phyloP scores from a whole-genome alignment of 2,888 invertebrate species.

The Leptothorax acervorum region DNA sequence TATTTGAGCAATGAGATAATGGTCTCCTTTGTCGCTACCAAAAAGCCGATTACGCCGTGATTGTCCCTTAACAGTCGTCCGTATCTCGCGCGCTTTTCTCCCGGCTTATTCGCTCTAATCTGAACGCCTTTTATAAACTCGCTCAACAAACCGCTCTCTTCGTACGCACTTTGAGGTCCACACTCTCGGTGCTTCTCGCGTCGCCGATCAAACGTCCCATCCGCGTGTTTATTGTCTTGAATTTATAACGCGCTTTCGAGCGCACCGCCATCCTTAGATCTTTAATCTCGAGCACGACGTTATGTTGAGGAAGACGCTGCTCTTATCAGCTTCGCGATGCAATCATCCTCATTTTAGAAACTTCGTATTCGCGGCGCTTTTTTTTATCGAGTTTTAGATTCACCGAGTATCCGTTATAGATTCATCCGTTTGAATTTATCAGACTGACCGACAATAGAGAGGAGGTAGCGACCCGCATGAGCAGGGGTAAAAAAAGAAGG shows the following conservation, averaged over 20 bases:
- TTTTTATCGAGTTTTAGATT: neutral
- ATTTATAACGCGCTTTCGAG: constrained; percentile 24
- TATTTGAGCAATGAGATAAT: constrained; percentile 82
- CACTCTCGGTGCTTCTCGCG: neutral
- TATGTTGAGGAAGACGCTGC: neutral
- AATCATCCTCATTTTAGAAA: neutral
- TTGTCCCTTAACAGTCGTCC: constrained; percentile 62
- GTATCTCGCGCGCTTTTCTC: constrained; percentile 60
- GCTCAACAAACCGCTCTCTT: constrained; percentile 39
- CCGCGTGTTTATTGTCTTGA: constrained; percentile 11
- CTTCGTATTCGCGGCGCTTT: neutral
- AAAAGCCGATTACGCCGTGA: constrained; percentile 77
- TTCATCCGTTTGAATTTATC: neutral
- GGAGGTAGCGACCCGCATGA: constrained; percentile 50
- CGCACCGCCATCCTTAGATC: neutral
- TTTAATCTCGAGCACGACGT: neutral
- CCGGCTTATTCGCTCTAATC: constrained; percentile 58
- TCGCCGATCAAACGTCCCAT: constrained; percentile 4
- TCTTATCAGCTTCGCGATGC: neutral
- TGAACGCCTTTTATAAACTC: constrained; percentile 58
- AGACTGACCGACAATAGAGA: constrained; percentile 10
- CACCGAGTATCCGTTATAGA: neutral
- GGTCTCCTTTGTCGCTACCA: constrained; percentile 75
- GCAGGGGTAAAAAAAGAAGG: neutral
- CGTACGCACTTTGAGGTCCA: constrained; percentile 34